Percentiles rank a stretch among this genome's conserved stretches.
Conservation (phyloP, 2,888 invertebrate genomes). For the Phytoseiulus persimilis region DNA sequence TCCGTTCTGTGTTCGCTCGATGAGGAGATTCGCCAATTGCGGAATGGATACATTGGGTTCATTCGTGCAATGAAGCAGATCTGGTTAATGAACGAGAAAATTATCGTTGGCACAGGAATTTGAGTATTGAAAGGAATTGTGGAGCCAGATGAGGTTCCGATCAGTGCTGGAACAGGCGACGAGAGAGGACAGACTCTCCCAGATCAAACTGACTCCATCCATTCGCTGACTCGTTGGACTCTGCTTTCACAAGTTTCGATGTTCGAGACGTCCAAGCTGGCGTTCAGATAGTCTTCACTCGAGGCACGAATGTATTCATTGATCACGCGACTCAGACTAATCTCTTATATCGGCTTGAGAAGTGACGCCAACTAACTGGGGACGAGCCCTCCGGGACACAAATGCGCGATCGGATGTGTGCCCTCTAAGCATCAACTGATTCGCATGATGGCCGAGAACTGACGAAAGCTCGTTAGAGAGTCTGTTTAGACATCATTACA, state of each 20-base stretch:
- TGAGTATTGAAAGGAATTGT: background rate
- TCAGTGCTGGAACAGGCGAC: background rate
- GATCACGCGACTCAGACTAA: background rate
- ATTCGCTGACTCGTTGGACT: background rate
- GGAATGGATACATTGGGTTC: slow-evolving; percentile 99
- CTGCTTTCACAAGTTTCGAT: background rate
- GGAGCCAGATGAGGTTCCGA: background rate
- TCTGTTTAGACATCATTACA: too few relatives aligned
- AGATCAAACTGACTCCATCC: too few relatives aligned
- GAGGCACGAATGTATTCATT: background rate
- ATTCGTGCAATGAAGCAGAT: slow-evolving; percentile 97
- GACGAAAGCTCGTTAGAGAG: too few relatives aligned
- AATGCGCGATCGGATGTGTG: too few relatives aligned
- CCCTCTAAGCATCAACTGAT: too few relatives aligned
- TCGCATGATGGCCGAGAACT: too few relatives aligned
- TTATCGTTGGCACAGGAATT: background rate
- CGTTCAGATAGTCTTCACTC: background rate
- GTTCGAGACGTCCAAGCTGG: background rate
- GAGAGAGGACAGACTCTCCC: too few relatives aligned
- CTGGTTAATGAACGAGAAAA: slow-evolving; percentile 58
- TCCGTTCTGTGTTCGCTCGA: slow-evolving; percentile 92
- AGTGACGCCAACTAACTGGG: too few relatives aligned
- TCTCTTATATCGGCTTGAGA: too few relatives aligned
- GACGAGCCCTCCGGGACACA: too few relatives aligned
- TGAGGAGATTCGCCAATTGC: slow-evolving; percentile 92